These are phyloP conservation scores for Sebastes matsubarae DNA, from an alignment of 2,797 vertebrate species.

Conservation along the genomic window DNA sequence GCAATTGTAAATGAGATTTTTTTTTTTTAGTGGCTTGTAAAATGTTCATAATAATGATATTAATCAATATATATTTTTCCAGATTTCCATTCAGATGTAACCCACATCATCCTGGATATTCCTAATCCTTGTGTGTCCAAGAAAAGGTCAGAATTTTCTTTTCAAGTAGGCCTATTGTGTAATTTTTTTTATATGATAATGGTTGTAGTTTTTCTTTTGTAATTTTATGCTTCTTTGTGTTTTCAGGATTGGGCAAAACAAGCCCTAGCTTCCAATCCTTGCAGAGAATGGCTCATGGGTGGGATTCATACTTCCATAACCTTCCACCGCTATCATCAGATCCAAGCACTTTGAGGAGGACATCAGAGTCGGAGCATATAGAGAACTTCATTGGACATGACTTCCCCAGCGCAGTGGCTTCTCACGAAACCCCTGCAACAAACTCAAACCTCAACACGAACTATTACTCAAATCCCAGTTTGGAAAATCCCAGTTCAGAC, in stretches of 20 bases:
- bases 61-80: background rate
- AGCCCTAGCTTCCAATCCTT: conserved; percentile 2
- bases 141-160: conserved; percentile 49
- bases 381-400: conserved; percentile 72
- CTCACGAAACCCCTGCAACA: conserved; percentile 54
- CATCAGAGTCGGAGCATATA: conserved; percentile 66
- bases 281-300: conserved; percentile 78
- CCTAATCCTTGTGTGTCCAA: conserved; percentile 11
- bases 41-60: background rate
- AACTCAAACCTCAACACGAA: conserved; percentile 55
- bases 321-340: conserved; percentile 63
- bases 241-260: conserved; percentile 67
- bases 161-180: background rate
- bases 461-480: conserved; percentile 50
- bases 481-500: conserved; percentile 58
- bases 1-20: background rate
- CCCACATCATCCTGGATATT: background rate
- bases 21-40: background rate
- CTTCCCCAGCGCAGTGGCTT: conserved; percentile 48
- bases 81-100: conserved; percentile 51
- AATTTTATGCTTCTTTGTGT: conserved; percentile 18
- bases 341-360: conserved; percentile 50
- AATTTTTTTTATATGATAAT: background rate
- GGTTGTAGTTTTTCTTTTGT: background rate
- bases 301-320: conserved; percentile 72